Conservation (phyloP, 2,797 vertebrate species). For the Nyctalus aviator region DNA sequence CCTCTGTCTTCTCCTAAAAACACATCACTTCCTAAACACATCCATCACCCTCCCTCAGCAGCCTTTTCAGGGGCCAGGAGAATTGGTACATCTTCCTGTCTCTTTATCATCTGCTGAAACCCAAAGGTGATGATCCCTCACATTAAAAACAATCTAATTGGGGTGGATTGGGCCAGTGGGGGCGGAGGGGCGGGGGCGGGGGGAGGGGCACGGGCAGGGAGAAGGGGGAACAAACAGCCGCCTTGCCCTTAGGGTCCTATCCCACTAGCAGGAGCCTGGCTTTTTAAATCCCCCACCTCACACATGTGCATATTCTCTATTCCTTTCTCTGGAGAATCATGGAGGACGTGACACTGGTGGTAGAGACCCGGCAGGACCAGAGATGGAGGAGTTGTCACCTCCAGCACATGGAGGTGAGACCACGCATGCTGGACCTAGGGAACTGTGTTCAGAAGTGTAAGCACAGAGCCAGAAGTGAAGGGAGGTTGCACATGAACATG, state of each 20-base stretch:
- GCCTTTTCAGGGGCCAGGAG: constrained; percentile 38
- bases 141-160: not conserved
- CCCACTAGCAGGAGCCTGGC: not conserved
- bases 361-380: not conserved
- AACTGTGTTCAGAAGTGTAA: rapidly evolving
- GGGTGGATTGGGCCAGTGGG: not conserved
- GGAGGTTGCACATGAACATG: rapidly evolving
- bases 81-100: constrained; percentile 60
- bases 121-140: not conserved
- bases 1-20: constrained; percentile 54
- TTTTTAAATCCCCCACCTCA: not conserved
- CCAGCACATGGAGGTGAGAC: not conserved
- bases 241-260: not conserved
- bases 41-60: constrained; percentile 61
- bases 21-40: constrained; percentile 38
- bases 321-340: not conserved
- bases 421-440: rapidly evolving
- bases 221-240: not conserved
- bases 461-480: not conserved
- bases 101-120: constrained; percentile 59
- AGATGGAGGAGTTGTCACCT: not conserved
- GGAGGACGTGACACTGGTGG: not conserved
- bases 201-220: not conserved
- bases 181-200: no score
- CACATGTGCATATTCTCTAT: rapidly evolving